phyloP scores from a whole-genome alignment of 35 echinoderm and acorn worm genomes.

The Lytechinus variegatus region DNA sequence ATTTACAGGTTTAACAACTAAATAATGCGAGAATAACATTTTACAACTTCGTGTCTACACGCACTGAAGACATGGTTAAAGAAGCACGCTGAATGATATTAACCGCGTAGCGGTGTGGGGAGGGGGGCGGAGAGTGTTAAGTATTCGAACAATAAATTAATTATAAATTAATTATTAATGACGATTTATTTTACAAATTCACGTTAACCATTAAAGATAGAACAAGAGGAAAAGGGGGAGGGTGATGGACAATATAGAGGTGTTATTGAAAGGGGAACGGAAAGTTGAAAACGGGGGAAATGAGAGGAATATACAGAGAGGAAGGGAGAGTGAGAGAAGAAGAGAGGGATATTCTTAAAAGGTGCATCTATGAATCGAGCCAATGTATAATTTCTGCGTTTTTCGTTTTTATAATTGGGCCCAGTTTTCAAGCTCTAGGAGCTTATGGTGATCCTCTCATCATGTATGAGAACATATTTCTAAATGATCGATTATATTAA shows the following conservation, averaged over 20 bases:
- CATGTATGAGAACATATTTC: too few species aligned
- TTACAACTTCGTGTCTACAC: neutral
- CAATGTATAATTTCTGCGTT: too few species aligned
- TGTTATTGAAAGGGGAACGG: neutral
- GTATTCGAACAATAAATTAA: neutral
- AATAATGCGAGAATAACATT: neutral
- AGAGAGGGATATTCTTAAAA: neutral
- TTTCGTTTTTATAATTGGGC: too few species aligned
- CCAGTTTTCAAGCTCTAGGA: too few species aligned
- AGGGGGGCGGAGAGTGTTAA: neutral
- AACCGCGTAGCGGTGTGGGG: neutral
- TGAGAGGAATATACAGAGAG: neutral
- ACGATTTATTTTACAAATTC: too few species aligned
- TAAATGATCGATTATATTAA: too few species aligned
- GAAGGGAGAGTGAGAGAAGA: neutral
- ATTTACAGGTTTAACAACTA: neutral
- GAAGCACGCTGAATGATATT: neutral
- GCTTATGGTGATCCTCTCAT: too few species aligned
- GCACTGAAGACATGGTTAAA: neutral
- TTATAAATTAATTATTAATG: too few species aligned
- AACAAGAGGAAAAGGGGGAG: too few species aligned
- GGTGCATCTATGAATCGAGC: neutral
- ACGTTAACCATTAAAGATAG: too few species aligned
- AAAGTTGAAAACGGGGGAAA: neutral
- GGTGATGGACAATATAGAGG: neutral